phyloP scores from a whole-genome alignment of 2,113 vertebrate genomes.

The Nettapus auritus region DNA sequence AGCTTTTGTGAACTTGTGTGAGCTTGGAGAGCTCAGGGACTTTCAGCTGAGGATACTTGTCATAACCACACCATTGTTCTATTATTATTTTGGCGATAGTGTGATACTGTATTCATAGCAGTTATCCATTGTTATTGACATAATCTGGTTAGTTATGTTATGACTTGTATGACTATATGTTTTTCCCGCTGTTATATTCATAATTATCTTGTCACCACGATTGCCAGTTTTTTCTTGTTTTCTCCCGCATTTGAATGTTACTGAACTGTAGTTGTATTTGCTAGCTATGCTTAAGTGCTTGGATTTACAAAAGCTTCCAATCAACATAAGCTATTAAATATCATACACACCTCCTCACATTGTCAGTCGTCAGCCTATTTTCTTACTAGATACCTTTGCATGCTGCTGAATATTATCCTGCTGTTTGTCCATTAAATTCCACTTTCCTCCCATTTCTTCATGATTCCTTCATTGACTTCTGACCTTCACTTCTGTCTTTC shows the following conservation, averaged over 20 bases:
- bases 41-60: fast-evolving
- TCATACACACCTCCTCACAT: background rate
- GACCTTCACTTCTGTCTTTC: background rate
- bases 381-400: background rate
- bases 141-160: background rate
- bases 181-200: background rate
- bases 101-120: background rate
- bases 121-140: background rate
- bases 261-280: background rate
- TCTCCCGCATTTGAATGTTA: background rate
- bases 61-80: background rate
- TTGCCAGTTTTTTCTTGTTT: background rate
- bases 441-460: background rate
- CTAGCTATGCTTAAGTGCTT: background rate
- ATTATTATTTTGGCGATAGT: background rate
- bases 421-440: background rate
- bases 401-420: background rate
- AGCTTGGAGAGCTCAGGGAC: background rate
- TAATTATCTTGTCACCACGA: background rate
- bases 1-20: background rate
- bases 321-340: background rate
- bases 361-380: background rate
- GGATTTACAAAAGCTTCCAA: background rate
- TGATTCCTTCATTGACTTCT: background rate
- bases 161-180: background rate